Evolutionary conservation across 2,888 invertebrate species (phyloP).

Genomic region (Andrena fulva): DNA sequence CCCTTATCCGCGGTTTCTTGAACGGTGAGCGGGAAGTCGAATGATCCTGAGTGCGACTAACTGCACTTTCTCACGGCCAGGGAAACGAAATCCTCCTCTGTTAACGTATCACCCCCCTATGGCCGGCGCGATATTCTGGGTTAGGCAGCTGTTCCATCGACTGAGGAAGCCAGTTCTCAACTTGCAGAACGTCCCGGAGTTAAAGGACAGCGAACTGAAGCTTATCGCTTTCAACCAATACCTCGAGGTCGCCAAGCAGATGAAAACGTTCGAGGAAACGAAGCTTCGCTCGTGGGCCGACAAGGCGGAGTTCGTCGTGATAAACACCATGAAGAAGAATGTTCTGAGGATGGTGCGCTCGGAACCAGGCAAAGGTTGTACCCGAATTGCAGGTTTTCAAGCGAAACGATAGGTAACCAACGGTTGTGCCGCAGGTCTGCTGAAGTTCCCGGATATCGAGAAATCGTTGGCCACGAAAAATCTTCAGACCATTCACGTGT

Average conservation of each 20-base stretch:
- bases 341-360: conserved; percentile 87
- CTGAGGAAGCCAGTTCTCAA: conserved; percentile 92
- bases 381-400: neutral
- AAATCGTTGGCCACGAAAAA: neutral
- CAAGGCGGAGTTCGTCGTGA: conserved; percentile 88
- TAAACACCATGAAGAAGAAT: conserved; percentile 89
- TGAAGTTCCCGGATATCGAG: conserved; percentile 38
- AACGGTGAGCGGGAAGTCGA: neutral
- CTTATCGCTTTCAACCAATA: conserved; percentile 93
- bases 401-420: neutral
- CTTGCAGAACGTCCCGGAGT: conserved; percentile 91
- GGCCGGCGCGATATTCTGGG: conserved; percentile 95
- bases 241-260: conserved; percentile 89
- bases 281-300: conserved; percentile 91
- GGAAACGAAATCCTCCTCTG: conserved; percentile 89
- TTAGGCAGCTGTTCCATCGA: conserved; percentile 91
- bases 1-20: too few relatives aligned
- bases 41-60: neutral
- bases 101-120: conserved; percentile 91
- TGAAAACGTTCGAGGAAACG: conserved; percentile 91
- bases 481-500: conserved; percentile 21
- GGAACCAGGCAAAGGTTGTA: conserved; percentile 66
- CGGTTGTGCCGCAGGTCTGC: neutral
- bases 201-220: conserved; percentile 91
- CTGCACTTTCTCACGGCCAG: conserved; percentile 80